Evolutionary conservation across 1,140 invertebrate species (phyloP).

Genomic region (Temnothorax longispinosus): DNA sequence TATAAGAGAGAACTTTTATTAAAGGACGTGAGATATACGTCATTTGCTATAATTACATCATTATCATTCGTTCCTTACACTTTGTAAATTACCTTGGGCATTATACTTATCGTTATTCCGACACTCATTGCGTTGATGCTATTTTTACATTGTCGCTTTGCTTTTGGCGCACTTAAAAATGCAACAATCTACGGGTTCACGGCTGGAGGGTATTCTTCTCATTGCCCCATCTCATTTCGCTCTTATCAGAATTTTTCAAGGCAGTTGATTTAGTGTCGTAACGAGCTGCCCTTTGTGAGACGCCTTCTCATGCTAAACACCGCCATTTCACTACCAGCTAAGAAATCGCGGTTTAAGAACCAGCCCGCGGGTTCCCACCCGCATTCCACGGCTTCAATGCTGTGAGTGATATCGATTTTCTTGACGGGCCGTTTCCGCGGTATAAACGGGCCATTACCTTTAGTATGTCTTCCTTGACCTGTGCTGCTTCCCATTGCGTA

Average conservation of each 20-base stretch:
- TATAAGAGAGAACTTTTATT: not conserved
- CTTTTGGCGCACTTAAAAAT: slow-evolving; percentile 32
- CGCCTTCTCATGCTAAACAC: slow-evolving; percentile 36
- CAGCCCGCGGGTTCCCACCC: slow-evolving; percentile 61
- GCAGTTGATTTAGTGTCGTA: slow-evolving; percentile 47
- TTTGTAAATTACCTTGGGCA: not conserved
- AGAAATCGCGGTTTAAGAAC: slow-evolving; percentile 66
- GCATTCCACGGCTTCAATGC: slow-evolving; percentile 47
- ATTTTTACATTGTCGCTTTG: slow-evolving; percentile 9
- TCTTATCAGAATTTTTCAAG: slow-evolving; percentile 44
- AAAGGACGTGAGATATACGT: not conserved
- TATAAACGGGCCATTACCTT: slow-evolving; percentile 66
- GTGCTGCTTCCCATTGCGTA: slow-evolving; percentile 22
- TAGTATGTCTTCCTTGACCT: slow-evolving; percentile 62
- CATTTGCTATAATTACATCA: slow-evolving; percentile 1
- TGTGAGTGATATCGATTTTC: slow-evolving; percentile 70
- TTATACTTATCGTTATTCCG: slow-evolving; percentile 8
- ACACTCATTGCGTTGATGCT: not conserved
- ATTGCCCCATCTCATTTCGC: slow-evolving; percentile 16
- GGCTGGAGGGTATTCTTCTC: slow-evolving; percentile 17
- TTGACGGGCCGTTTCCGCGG: slow-evolving; percentile 22
- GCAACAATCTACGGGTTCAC: slow-evolving; percentile 27
- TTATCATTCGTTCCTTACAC: not conserved
- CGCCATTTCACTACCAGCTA: slow-evolving; percentile 45
- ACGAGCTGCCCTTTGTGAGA: slow-evolving; percentile 37